Base-by-base conservation (phyloP, 2,113 vertebrate species). In the Nyctibius bracteatus region DNA sequence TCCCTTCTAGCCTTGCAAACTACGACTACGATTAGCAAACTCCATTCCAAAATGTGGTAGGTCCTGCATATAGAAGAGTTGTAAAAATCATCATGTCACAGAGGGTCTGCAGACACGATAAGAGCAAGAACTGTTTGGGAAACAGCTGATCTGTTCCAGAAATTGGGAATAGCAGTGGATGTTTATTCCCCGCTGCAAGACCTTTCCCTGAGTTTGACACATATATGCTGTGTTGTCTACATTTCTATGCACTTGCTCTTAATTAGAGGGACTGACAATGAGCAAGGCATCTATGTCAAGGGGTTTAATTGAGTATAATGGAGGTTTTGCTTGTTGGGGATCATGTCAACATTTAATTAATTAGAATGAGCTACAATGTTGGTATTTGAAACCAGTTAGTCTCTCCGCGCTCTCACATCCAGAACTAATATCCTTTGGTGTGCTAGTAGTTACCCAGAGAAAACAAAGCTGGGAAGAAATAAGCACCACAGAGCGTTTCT, bases 281-380 rank as follows among this genome's bases (percentile, higher is more conserved):
- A 95, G 44, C 83, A 70, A 86, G 57, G 61, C 61, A 67, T 57
- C 70, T 12, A 27, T 88, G 67, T 77, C 88, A 90, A 68, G 80
- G 86, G 72, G 43, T 74, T 96, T 96, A 78, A 93, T 75, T 37
- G 80, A 44, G 19, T 30, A 17, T 74, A 93, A 96, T 72, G 66
- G 91, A 86, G 85, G 49, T 51, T 94, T 90, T 80, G 37, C 81
- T 93, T 82, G 67, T 61, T 94, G 86, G 72, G 55, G 82, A 93
- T 63, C 82, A 22, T 92, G 75, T 90, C 94, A 93, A 67, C 74
- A 43, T 88, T 88, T 77, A 90, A 88, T 96, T 94, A 93, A 91
- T 94, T 37, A 92, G 61, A 62, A 9, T 21, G 51, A 94, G 67
- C 90, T 88, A 33, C 47, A 24, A 1, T 33, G 82, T 37, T 95